These are phyloP conservation scores for Polypedilum vanderplanki DNA, from an alignment of 1,140 invertebrate species.

Conservation along the genomic window DNA sequence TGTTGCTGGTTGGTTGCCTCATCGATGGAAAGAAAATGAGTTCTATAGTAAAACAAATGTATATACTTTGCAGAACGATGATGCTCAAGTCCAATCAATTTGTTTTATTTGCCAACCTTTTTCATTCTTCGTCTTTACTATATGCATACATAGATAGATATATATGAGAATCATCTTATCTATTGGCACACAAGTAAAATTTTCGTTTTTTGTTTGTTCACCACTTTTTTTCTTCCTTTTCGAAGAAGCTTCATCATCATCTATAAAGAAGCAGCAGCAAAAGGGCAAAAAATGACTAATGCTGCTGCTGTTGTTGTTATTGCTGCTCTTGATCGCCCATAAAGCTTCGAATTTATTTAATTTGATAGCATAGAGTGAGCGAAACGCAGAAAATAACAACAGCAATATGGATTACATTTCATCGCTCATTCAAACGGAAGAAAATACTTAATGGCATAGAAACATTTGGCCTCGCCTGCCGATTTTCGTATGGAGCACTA, in stretches of 20 bases:
- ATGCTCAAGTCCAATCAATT: slow-evolving; percentile 17
- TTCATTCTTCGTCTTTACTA: background rate
- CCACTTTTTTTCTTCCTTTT: too few species aligned
- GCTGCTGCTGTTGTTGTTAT: too few species aligned
- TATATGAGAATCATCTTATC: background rate
- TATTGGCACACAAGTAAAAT: background rate
- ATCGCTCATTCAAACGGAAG: slow-evolving; percentile 6
- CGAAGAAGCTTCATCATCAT: slow-evolving; percentile 5
- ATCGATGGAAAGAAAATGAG: background rate
- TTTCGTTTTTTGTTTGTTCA: background rate
- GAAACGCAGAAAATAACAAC: background rate
- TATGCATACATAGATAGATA: background rate
- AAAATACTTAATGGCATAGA: slow-evolving; percentile 25
- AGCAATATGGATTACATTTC: slow-evolving; percentile 22
- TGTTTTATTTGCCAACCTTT: slow-evolving; percentile 9
- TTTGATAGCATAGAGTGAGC: background rate
- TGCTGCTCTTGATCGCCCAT: background rate
- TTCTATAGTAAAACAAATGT: background rate
- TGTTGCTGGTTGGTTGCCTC: too few species aligned
- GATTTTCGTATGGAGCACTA: background rate
- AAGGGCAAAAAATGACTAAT: background rate
- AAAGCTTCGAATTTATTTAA: slow-evolving; percentile 14
- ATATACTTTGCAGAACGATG: background rate
- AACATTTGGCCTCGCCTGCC: background rate
- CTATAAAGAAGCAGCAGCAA: background rate